Evolutionary conservation across 2,888 invertebrate genomes (phyloP), one percentile per base, ranked within the genome.

Genomic region (Nysson spinosus): DNA sequence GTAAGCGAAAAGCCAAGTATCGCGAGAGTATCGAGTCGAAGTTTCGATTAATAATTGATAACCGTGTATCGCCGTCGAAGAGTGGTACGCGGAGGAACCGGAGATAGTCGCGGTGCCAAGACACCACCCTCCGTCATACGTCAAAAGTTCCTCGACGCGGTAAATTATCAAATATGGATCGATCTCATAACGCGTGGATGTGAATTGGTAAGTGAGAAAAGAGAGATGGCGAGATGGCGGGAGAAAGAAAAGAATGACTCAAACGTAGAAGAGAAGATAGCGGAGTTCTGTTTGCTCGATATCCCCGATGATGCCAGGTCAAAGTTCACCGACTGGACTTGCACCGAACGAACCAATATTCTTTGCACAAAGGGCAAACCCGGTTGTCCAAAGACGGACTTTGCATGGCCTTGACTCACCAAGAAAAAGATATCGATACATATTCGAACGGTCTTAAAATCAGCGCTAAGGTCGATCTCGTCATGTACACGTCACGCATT

Each of bases 201-300:
- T n/a, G n/a, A n/a, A n/a, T n/a, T n/a, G n/a, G n/a, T n/a, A n/a
- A n/a, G 30, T 11, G 6, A 24, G n/a, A 9, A 30, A 4, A 1
- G 20, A 17, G 39, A 19, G n/a, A 12, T 20, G 3, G 6, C 9
- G n/a, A 19, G 9, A 28, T 28, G 14, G 3, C 12, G 17, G 12
- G 7, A 37, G 2, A 50, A 43, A 24, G 62, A 32, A 54, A 57
- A 60, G 47, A 61, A 65, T 17, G 43, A 35, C 28, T 26, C 34
- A 24, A 39, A 58, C 51, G 35, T 11, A 2, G 19, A 34, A n/a
- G n/a, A n/a, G n/a, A n/a, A 30, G 75, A 75, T 79, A 76, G 63
- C 62, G 46, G 39, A 9, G 14, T 55, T 70, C 67, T 78, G 62
- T 70, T 65, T 72, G 64, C 63, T 60, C 26, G 62, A 55, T 51